A percentile compares a stretch with the other conserved stretches of the same genome.
Conservation (phyloP, 53 echinoderm and acorn worm species). For the Pentamera pediparva region DNA sequence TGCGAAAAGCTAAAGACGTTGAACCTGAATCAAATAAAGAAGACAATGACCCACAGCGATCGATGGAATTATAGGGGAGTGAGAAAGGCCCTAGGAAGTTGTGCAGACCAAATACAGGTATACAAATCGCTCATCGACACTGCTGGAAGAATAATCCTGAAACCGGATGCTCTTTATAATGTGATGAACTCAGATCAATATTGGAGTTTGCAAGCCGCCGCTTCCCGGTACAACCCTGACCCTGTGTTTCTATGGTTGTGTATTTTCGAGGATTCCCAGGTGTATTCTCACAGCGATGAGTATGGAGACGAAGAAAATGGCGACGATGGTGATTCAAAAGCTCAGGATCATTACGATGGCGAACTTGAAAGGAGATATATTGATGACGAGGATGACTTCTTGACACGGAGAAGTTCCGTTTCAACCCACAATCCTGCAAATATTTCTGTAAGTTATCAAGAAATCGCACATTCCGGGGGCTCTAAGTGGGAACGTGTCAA, state of each 20-base stretch:
- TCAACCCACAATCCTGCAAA: neutral
- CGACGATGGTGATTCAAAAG: neutral
- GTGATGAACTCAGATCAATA: conserved; percentile 29
- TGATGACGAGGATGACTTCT: conserved; percentile 18
- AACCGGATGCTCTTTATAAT: conserved; percentile 19
- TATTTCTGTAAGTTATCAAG: neutral
- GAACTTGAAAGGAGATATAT: conserved; percentile 13
- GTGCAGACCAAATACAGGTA: conserved; percentile 26
- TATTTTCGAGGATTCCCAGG: neutral
- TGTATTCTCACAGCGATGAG: neutral
- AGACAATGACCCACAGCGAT: no score
- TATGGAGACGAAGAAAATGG: neutral
- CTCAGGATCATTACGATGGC: neutral
- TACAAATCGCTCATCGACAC: conserved; percentile 26
- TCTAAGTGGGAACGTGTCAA: no score
- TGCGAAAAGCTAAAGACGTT: conserved; percentile 55
- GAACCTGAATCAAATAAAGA: conserved; percentile 53
- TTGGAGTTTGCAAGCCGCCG: neutral
- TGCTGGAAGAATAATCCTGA: conserved; percentile 43
- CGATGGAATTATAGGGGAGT: conserved; percentile 22
- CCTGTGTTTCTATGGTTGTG: conserved; percentile 1
- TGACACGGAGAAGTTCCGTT: neutral
- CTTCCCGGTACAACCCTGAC: neutral
- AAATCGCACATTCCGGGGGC: no score
- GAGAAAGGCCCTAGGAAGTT: neutral